Base-by-base conservation (phyloP, 2,888 invertebrate genomes). In the Gryllus longicercus region DNA sequence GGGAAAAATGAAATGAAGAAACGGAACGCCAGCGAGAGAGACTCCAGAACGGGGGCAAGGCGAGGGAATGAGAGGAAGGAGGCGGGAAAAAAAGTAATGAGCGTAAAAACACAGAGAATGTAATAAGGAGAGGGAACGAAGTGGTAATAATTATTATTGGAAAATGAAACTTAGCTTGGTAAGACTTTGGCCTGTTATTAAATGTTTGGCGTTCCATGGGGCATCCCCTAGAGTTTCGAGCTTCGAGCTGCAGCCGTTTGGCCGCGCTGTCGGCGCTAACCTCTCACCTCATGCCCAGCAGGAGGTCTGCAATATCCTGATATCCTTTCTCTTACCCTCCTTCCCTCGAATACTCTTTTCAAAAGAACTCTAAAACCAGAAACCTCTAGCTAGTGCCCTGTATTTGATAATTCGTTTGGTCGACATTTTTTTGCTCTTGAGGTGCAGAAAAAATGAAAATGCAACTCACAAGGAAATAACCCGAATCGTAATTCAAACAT, bases 41-140 rank as follows among this genome's bases (percentile, higher is more conserved):
- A 63, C 63, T 63, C 63, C 38, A 38, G 38, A 38, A 38, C 38
- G 38, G 38, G 5, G 38, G 38, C 38, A 38, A 38, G 38, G 38
- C 38, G 8, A 38, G 38, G 38, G 38, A 38, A 38, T 63, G 63
- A 18, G 63, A n/a, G n/a, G 63, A 63, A 18, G 63, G 63, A 63
- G 63, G n/a, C 63, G 63, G 63, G 63, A 63, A 63, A 63, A 63
- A 63, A 63, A 63, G 63, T 63, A 63, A 63, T 63, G 63, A 63
- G 63, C 63, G 63, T 63, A 63, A 18, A 63, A 63, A 63, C 63
- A 63, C 63, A 63, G 63, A 63, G 63, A 63, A 63, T 63, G 63
- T 63, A 63, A 63, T 63, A 63, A 63, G 63, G 63, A 63, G 63
- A 63, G 63, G 63, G 63, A 63, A n/a, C 63, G 63, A 63, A 63